These are phyloP conservation scores for Bombus picipes DNA, from an alignment of 1,140 invertebrate species.

Conservation along the genomic window DNA sequence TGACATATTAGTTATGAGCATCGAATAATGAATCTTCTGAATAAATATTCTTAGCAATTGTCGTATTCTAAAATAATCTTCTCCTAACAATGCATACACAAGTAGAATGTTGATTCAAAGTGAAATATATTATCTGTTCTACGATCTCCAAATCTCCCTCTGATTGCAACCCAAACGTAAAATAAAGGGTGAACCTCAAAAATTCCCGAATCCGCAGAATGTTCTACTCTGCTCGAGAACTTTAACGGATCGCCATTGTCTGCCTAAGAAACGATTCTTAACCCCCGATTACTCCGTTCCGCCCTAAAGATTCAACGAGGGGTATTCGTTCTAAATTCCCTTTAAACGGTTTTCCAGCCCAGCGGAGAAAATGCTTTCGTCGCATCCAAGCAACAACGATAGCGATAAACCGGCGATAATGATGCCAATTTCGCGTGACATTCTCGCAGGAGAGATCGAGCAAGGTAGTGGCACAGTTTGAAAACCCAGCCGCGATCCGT, in stretches of 20 bases:
- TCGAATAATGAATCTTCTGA: too few species aligned
- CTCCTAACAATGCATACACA: too few species aligned
- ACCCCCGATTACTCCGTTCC: background rate
- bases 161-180: too few species aligned
- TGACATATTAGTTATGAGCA: too few species aligned
- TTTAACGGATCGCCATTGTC: background rate
- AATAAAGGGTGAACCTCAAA: too few species aligned
- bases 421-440: slow-evolving; percentile 52
- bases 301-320: background rate
- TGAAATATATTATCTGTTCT: too few species aligned
- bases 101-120: too few species aligned
- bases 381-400: slow-evolving; percentile 33
- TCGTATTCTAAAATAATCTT: too few species aligned
- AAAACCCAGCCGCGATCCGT: slow-evolving; percentile 38
- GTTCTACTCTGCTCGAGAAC: background rate
- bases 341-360: background rate
- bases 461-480: slow-evolving; percentile 4
- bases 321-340: slow-evolving; percentile 22
- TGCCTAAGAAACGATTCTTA: background rate
- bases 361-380: slow-evolving; percentile 40
- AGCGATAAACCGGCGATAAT: slow-evolving; percentile 63
- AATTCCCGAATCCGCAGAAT: background rate
- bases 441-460: slow-evolving; percentile 8
- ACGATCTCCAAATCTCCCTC: too few species aligned
- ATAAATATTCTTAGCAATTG: too few species aligned